Base-by-base conservation (phyloP, 2,797 vertebrate species). In the Micropoecilia bifurca region DNA sequence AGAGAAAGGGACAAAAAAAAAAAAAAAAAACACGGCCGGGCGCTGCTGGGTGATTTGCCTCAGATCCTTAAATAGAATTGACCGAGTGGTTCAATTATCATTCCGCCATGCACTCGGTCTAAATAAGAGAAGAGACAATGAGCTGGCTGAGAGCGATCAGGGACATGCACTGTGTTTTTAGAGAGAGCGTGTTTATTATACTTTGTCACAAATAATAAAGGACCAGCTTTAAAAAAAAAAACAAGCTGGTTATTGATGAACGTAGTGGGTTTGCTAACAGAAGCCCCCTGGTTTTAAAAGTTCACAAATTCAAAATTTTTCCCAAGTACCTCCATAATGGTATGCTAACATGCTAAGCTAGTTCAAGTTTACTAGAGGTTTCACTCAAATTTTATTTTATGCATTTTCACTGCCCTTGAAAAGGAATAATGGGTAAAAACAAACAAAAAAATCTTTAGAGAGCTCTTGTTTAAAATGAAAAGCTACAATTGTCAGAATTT, bases 1-100 rank as follows among this genome's bases (percentile, higher is more conserved):
- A 79, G 71, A 47, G 36, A 83, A 74, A 28, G 12, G 43, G 30
- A 53, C 57, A 16, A 48, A 72, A 43, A 50, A 22, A 50, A 50
- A 7, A 6, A 6, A 6, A 48, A 6, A 48, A 18, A 48, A 22
- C 20, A 48, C 13, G 48, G 66, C 74, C 39, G 43, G n/a, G 36
- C 25, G 43, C 16, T 4, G 66, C 47, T 4, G 45, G 2, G 16
- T 68, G 6, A 1, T 41, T 16, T 33, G 4, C 30, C 33, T 18
- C 39, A 57, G 78, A 80, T 73, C 33, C n/a, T 50, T 55, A 30
- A 30, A 45, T 41, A 33, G 25, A 46, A 47, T 69, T 22, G 71
- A 59, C n/a, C 72, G 41, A 71, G 45, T n/a, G 18, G 39, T 22
- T 74, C 10, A 3, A 61, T 75, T 39, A 46, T 57, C 6, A 13